Base-by-base conservation (phyloP, 2,797 vertebrate species). In the Artibeus lituratus region DNA sequence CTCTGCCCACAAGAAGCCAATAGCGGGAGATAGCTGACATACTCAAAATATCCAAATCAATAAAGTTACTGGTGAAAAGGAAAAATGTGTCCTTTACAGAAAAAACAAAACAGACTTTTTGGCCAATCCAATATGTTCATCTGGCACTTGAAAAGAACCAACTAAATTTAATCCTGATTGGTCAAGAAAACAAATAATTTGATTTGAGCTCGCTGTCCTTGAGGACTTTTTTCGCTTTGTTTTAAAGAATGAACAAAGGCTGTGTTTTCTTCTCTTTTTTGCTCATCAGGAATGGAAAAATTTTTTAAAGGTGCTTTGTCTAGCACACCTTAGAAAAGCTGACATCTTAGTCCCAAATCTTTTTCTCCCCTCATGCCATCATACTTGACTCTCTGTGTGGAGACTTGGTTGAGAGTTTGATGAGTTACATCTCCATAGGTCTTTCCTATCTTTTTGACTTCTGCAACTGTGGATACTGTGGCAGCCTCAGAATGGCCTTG, bases 191-290 rank as follows among this genome's bases (percentile, higher is more conserved):
- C 32, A 44, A 62, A 49, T 51, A 7, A 21, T 77, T 87, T 65
- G n/a, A n/a, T 70, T 74, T 72, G 53, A 88, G 37, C 42, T 94
- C 87, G 21, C 12, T 91, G 11, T 77, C 32, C 35, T 82, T 65
- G 49, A 88, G 47, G 80, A 22, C 26, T 37, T 81, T 12, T 78
- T 78, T 44, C 70, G 82, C 74, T 74, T 83, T 78, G 49, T 77
- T 14, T 76, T 65, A 37, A 3, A 65, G 51, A 55, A 78, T 82
- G 72, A 95, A 94, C 92, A 92, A 93, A 96, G 67, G 77, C 53
- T 39, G 15, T 55, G 21, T 92, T 92, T 84, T 77, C 37, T 15
- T 88, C 53, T 42, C 29, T 15, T 88, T 81, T 90, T 80, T 65
- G 42, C 49, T 85, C 35, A 29, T 86, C 73, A 76, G 78, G 51